These are phyloP conservation scores for Orthonevra nobilis DNA, from an alignment of 2,888 invertebrate species.

Conservation along the genomic window DNA sequence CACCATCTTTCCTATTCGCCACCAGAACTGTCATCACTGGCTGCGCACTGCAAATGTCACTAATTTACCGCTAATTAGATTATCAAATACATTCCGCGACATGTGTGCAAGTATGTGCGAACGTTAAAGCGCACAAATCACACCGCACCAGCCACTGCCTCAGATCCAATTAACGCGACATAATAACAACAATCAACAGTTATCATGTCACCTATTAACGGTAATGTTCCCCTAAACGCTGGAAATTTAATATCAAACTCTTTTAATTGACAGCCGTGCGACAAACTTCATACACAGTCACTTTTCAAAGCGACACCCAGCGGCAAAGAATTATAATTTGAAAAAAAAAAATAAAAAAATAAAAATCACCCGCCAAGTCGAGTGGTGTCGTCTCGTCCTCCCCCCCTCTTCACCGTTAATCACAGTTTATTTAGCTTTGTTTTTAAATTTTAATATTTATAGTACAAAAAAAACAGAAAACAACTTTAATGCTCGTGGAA, in stretches of 20 bases:
- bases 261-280: constrained; percentile 62
- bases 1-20: neutral
- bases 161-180: constrained; percentile 56
- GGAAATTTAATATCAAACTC: constrained; percentile 53
- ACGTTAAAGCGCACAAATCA: constrained; percentile 44
- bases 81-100: constrained; percentile 49
- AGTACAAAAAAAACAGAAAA: constrained; percentile 61
- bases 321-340: constrained; percentile 48
- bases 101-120: too few species aligned
- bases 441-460: constrained; percentile 66
- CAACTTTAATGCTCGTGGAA: constrained; percentile 57
- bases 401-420: too few species aligned
- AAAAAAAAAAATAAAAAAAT: too few species aligned
- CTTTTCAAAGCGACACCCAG: constrained; percentile 17
- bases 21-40: constrained; percentile 16
- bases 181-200: constrained; percentile 69
- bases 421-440: constrained; percentile 62
- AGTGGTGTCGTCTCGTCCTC: too few species aligned
- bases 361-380: too few species aligned
- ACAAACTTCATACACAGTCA: constrained; percentile 23
- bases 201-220: constrained; percentile 69
- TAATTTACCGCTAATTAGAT: constrained; percentile 64
- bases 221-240: constrained; percentile 66
- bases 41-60: constrained; percentile 36
- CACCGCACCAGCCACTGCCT: neutral